phyloP scores from a whole-genome alignment of 2,888 invertebrate genomes.

The Myathropa florea region DNA sequence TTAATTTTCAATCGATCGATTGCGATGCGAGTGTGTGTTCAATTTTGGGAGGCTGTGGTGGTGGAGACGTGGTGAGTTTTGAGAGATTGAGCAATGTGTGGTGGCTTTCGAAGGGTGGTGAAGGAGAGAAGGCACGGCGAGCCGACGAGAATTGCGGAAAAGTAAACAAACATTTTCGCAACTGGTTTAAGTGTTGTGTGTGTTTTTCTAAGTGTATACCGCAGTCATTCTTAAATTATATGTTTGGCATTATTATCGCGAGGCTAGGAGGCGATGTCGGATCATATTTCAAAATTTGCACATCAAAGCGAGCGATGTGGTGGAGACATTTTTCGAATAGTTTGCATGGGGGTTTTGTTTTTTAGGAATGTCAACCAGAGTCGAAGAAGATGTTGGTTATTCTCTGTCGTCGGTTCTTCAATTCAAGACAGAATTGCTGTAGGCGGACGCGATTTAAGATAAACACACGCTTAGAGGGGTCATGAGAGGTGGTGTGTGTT shows the following conservation, averaged over 20 bases:
- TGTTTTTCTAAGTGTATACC: slow-evolving; percentile 26
- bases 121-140: neutral
- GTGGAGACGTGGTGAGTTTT: slow-evolving; percentile 34
- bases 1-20: slow-evolving; percentile 27
- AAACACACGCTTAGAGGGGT: too few species aligned
- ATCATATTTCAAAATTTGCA: slow-evolving; percentile 5
- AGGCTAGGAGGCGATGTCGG: slow-evolving; percentile 11
- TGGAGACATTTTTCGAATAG: neutral
- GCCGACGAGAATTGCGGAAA: slow-evolving; percentile 46
- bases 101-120: slow-evolving; percentile 9
- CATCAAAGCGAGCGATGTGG: neutral
- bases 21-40: slow-evolving; percentile 13
- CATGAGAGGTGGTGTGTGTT: too few species aligned
- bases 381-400: neutral
- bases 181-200: slow-evolving; percentile 47
- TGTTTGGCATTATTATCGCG: neutral
- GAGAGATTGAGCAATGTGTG: slow-evolving; percentile 12
- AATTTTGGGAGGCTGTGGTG: neutral
- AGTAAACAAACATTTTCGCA: slow-evolving; percentile 63
- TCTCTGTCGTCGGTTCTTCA: too few species aligned
- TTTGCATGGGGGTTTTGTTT: neutral
- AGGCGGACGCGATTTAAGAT: too few species aligned
- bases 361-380: neutral
- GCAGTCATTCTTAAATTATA: slow-evolving; percentile 12
- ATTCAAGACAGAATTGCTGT: too few species aligned